phyloP scores from a whole-genome alignment of 1,140 invertebrate species.

The Macrosteles quadrilineatus region DNA sequence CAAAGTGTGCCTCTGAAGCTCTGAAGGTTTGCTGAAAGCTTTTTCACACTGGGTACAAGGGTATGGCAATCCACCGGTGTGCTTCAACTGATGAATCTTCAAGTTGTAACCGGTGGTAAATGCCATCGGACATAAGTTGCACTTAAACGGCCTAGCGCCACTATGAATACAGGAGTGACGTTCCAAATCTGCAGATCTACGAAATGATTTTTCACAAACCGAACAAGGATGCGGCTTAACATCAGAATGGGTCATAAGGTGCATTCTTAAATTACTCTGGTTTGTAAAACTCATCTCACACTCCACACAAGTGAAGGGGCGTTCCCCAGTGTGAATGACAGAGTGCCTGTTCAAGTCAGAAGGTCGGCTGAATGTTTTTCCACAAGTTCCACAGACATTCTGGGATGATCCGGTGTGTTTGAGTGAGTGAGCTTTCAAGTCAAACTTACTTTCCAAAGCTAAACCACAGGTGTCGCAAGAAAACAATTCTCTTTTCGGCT shows the following conservation, averaged over 20 bases:
- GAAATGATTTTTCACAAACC: slow-evolving; percentile 48
- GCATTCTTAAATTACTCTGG: slow-evolving; percentile 41
- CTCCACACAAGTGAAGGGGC: slow-evolving; percentile 40
- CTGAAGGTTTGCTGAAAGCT: slow-evolving; percentile 45
- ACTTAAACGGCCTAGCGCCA: slow-evolving; percentile 65
- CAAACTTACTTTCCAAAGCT: slow-evolving; percentile 33
- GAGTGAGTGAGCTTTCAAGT: slow-evolving; percentile 38
- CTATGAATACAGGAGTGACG: slow-evolving; percentile 72
- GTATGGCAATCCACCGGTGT: slow-evolving; percentile 58
- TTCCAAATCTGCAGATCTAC: slow-evolving; percentile 62
- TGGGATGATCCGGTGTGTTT: slow-evolving; percentile 35
- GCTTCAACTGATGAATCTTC: slow-evolving; percentile 50
- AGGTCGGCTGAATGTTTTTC: slow-evolving; percentile 39
- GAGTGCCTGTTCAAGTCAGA: slow-evolving; percentile 38
- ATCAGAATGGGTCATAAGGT: slow-evolving; percentile 49
- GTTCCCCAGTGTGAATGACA: slow-evolving; percentile 40
- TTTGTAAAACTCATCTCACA: slow-evolving; percentile 43
- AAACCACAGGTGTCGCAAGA: slow-evolving; percentile 35
- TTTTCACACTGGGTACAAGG: slow-evolving; percentile 61
- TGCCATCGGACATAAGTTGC: slow-evolving; percentile 47
- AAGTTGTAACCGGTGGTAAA: slow-evolving; percentile 50
- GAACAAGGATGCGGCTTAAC: slow-evolving; percentile 55
- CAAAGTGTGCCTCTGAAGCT: slow-evolving; percentile 40
- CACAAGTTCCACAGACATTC: slow-evolving; percentile 35
- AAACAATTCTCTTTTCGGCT: slow-evolving; percentile 30